Evolutionary conservation across 2,113 vertebrate species (phyloP).

Genomic region (Corydoras sp.): DNA sequence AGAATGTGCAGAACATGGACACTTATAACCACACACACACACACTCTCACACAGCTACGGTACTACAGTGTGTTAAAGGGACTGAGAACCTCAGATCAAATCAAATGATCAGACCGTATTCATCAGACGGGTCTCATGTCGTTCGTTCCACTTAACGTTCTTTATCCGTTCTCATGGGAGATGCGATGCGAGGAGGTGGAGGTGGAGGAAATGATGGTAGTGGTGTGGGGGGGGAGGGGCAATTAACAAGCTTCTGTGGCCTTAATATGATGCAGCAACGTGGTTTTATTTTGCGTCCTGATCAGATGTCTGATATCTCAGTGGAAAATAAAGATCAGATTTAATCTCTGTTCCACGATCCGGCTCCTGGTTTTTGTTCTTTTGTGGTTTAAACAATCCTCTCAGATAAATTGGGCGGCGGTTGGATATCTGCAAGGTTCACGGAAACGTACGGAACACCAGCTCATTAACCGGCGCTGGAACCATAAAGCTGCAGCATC

Average conservation of each 20-base stretch:
- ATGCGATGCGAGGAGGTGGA: too few species aligned
- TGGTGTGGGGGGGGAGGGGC: too few species aligned
- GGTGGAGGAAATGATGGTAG: too few species aligned
- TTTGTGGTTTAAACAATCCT: constrained; percentile 21
- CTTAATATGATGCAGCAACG: constrained; percentile 39
- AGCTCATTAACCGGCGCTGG: constrained; percentile 52
- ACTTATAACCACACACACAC: too few species aligned
- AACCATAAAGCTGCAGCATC: constrained; percentile 30
- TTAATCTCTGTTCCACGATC: neutral
- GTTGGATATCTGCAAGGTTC: constrained; percentile 38
- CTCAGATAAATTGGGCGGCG: neutral
- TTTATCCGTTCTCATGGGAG: too few species aligned
- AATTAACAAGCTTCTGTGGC: constrained; percentile 60
- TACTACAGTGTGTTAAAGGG: too few species aligned
- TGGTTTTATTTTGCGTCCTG: constrained; percentile 40
- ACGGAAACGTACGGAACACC: constrained; percentile 46
- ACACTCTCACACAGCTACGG: too few species aligned
- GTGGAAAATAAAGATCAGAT: constrained; percentile 37
- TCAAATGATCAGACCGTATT: too few species aligned
- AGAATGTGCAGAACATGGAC: too few species aligned
- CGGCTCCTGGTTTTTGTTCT: neutral
- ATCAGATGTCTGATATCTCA: constrained; percentile 41
- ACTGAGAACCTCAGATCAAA: too few species aligned
- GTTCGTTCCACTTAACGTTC: too few species aligned
- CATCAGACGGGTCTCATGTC: too few species aligned